A percentile compares a stretch with the other conserved stretches of the same genome.
These are phyloP conservation scores for Hoplias malabaricus DNA, from an alignment of 2,113 vertebrate genomes.

Conservation along the genomic window DNA sequence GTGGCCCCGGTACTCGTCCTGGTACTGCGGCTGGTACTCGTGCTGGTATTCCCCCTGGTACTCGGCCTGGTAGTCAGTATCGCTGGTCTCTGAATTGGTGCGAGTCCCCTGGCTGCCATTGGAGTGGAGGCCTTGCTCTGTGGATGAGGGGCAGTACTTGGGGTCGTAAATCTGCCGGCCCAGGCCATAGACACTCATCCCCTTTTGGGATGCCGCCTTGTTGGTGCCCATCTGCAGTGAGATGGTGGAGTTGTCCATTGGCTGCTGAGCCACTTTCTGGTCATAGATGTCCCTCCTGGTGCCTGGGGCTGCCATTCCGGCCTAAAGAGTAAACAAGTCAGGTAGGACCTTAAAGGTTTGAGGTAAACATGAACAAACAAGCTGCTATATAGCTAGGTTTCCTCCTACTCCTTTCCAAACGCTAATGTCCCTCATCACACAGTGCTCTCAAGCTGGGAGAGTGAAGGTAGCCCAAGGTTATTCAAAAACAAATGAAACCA, in stretches of 20 bases:
- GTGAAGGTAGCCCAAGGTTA: too few relatives aligned
- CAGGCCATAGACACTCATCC: constrained; percentile 89
- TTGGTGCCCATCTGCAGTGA: constrained; percentile 91
- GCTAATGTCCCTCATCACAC: too few relatives aligned
- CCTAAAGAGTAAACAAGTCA: constrained; percentile 65
- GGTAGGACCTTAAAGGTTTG: too few relatives aligned
- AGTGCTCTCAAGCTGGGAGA: too few relatives aligned
- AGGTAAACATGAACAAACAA: too few relatives aligned
- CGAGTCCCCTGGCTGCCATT: constrained; percentile 87
- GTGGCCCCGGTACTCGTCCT: constrained; percentile 72
- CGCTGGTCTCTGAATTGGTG: constrained; percentile 86
- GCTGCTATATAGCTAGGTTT: too few relatives aligned
- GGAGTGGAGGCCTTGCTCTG: constrained; percentile 76
- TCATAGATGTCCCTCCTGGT: constrained; percentile 88
- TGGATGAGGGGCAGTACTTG: constrained; percentile 83
- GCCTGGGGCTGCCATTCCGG: constrained; percentile 85
- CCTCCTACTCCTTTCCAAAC: too few relatives aligned
- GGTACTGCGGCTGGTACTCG: constrained; percentile 82
- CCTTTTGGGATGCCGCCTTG: constrained; percentile 87
- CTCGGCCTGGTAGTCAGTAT: constrained; percentile 86
- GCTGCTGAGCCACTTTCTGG: constrained; percentile 81
- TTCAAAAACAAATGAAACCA: too few relatives aligned
- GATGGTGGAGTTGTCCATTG: constrained; percentile 85
- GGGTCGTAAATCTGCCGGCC: constrained; percentile 88
- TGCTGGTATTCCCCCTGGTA: constrained; percentile 82